phyloP scores from a whole-genome alignment of 2,888 invertebrate genomes.

The Aphidius colemani region DNA sequence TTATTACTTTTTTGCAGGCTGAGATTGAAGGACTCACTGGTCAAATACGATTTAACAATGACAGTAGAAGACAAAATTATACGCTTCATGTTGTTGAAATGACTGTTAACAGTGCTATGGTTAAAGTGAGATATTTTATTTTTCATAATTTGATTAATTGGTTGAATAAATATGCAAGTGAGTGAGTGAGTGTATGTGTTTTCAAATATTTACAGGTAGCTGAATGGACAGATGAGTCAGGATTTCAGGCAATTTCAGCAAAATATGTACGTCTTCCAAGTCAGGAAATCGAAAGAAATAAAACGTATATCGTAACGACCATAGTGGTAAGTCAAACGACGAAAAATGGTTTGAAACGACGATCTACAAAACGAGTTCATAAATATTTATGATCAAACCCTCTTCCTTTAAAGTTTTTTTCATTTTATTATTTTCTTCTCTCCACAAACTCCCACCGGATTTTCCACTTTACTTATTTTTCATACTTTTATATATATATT shows the following conservation, averaged over 20 bases:
- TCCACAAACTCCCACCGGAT: conserved; percentile 14
- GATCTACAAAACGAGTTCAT: conserved; percentile 25
- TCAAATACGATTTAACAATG: conserved; percentile 88
- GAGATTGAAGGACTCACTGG: conserved; percentile 90
- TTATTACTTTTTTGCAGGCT: conserved; percentile 66
- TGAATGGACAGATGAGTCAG: conserved; percentile 83
- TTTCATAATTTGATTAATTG: not conserved
- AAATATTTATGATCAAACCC: conserved; percentile 26
- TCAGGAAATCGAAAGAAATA: conserved; percentile 78
- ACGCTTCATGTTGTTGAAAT: conserved; percentile 89
- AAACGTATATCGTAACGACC: conserved; percentile 85
- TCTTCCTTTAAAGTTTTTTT: conserved; percentile 5
- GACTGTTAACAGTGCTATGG: conserved; percentile 91
- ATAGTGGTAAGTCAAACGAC: conserved; percentile 67
- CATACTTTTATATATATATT: conserved; percentile 17
- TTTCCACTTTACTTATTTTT: conserved; percentile 29
- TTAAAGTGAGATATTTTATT: conserved; percentile 67
- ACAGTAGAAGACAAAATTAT: conserved; percentile 86
- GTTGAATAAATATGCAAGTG: conserved; percentile 2
- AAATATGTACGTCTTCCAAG: conserved; percentile 77
- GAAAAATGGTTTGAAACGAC: conserved; percentile 17
- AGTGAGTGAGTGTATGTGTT: conserved; percentile 1
- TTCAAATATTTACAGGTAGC: conserved; percentile 68
- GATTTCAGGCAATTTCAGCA: conserved; percentile 75
- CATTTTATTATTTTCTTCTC: not conserved